Evolutionary conservation across 2,888 invertebrate species (phyloP).

Genomic region (Asteroscopus sphinx): DNA sequence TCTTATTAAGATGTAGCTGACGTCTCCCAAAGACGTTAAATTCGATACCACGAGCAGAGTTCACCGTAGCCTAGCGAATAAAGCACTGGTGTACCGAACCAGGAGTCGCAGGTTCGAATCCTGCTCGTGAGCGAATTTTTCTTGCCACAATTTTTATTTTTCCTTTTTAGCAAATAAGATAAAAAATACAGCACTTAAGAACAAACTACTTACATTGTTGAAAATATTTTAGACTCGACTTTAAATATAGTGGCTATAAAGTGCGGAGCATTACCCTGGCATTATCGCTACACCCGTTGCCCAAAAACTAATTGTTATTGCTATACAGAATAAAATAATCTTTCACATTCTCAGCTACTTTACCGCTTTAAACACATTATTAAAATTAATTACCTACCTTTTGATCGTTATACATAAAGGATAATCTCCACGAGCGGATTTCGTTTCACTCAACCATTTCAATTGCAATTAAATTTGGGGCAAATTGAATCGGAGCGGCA

Average conservation of each 20-base stretch:
- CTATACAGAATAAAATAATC: slow-evolving; percentile 34
- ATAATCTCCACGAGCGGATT: slow-evolving; percentile 79
- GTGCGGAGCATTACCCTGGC: slow-evolving; percentile 14
- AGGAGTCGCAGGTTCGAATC: too few relatives aligned
- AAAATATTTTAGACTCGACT: slow-evolving; percentile 13
- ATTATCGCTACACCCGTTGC: slow-evolving; percentile 12
- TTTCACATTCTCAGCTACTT: slow-evolving; percentile 39
- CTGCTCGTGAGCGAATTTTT: too few relatives aligned
- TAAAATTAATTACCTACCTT: slow-evolving; percentile 59
- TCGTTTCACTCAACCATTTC: slow-evolving; percentile 79
- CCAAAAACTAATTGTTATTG: slow-evolving; percentile 23
- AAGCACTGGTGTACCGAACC: too few relatives aligned
- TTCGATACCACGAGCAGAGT: too few relatives aligned
- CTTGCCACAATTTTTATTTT: too few relatives aligned
- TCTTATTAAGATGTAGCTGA: too few relatives aligned
- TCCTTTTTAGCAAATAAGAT: slow-evolving; percentile 11
- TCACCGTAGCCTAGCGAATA: too few relatives aligned
- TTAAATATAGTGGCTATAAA: slow-evolving; percentile 19
- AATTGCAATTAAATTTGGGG: slow-evolving; percentile 86
- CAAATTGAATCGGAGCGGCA: slow-evolving; percentile 82
- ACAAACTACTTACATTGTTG: slow-evolving; percentile 15
- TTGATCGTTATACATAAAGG: slow-evolving; percentile 57
- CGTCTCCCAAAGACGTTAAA: too few relatives aligned
- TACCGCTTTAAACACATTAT: slow-evolving; percentile 39
- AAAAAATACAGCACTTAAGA: slow-evolving; percentile 10